A percentile compares a stretch with the other conserved stretches of the same genome.
Conservation (phyloP, 2,113 vertebrate genomes). For the Oncorhynchus kisutch region DNA sequence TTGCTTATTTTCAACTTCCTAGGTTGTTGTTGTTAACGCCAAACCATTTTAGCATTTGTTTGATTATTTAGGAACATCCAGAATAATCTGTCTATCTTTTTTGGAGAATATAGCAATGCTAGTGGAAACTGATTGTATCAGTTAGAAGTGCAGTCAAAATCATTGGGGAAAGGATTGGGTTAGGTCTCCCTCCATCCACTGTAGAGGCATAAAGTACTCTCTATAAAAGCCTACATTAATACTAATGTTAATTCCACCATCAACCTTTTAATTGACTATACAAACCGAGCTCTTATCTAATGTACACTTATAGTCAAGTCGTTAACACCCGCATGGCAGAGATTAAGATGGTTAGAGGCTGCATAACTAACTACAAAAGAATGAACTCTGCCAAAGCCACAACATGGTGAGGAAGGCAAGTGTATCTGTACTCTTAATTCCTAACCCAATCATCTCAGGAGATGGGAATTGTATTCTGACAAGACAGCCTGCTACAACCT, state of each 20-base stretch:
- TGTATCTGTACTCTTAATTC: constrained; percentile 60
- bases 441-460: constrained; percentile 62
- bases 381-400: constrained; percentile 65
- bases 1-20: too few species aligned
- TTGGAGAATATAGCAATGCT: too few species aligned
- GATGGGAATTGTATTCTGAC: constrained; percentile 60
- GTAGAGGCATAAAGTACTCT: background rate
- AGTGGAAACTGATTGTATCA: too few species aligned
- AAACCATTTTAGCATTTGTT: too few species aligned
- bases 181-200: too few species aligned
- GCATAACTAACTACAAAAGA: constrained; percentile 60
- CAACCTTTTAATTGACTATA: constrained; percentile 26
- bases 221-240: constrained; percentile 4
- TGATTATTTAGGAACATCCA: too few species aligned
- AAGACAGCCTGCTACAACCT: constrained; percentile 59
- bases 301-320: constrained; percentile 32
- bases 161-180: too few species aligned
- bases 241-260: constrained; percentile 35
- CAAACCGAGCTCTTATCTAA: constrained; percentile 35
- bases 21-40: too few species aligned
- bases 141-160: too few species aligned
- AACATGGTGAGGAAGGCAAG: constrained; percentile 57
- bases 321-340: constrained; percentile 41
- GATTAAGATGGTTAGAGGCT: constrained; percentile 41
- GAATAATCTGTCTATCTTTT: too few species aligned